Evolutionary conservation across 1,140 invertebrate genomes (phyloP), one percentile per base, ranked within the genome.

Genomic region (Homalodisca vitripennis): DNA sequence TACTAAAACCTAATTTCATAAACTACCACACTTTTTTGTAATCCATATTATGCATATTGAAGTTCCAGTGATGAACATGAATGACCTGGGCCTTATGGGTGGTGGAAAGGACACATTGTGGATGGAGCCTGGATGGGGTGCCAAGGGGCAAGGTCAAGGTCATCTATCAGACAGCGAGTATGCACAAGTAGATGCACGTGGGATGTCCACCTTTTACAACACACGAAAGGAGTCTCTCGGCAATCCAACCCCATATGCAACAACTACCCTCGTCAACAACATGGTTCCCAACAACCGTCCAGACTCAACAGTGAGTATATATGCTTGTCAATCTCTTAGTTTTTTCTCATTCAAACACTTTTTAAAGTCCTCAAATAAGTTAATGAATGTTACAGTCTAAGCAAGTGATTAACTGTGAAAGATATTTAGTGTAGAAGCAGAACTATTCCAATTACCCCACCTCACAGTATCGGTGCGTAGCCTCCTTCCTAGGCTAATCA

Each of bases 181-280:
- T 72, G 89, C 90, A 0, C 89, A 92, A 79, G 90, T 92, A 1
- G 90, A 92, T 76, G 86, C 86, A 14, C 80, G 86, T 48, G 88
- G 83, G 74, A 75, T 93, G 70, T 91, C 89, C 17, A 92, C 91
- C 0, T 94, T 93, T 75, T 92, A 93, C 78, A 92, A 91, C 70
- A 87, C 72, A 0, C 84, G 86, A 76, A 85, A 84, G 51, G 80
- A 86, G 14, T n/a, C n/a, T n/a, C n/a, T n/a, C n/a, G n/a, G n/a
- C n/a, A 88, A 87, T 70, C 90, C 90, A 0, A 90, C 89, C 3
- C 92, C 92, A 0, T 94, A 94, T 77, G 92, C 92, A 0, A 94
- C 92, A 0, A 93, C 92, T 1, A 92, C 91, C 47, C 78, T 91
- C n/a, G 83, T 85, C 68, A 76, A 74, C 41, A 68, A 62, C 47